phyloP scores from a whole-genome alignment of 1,140 invertebrate genomes.

The Lasioglossum albipes region DNA sequence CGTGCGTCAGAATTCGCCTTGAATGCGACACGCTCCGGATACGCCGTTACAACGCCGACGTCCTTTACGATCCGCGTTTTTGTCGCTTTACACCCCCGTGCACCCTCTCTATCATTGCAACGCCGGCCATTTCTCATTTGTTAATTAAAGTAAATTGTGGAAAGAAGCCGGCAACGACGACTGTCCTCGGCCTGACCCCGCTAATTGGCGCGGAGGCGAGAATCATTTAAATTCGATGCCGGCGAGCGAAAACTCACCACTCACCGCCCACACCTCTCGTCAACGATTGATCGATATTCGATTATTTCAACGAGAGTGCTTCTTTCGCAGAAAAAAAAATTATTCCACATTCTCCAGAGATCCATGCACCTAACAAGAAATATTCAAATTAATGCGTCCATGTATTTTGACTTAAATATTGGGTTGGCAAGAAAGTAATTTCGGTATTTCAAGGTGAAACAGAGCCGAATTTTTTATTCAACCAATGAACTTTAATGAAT shows the following conservation, averaged over 20 bases:
- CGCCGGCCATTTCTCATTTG: neutral
- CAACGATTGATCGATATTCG: neutral
- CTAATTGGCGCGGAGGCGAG: neutral
- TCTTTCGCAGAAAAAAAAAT: too few relatives aligned
- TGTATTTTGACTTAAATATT: too few relatives aligned
- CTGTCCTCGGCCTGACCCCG: neutral
- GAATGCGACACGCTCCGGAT: conserved; percentile 13
- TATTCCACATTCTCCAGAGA: too few relatives aligned
- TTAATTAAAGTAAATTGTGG: neutral
- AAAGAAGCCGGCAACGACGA: neutral
- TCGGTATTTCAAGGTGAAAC: too few relatives aligned
- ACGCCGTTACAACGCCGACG: neutral
- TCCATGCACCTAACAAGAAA: too few relatives aligned
- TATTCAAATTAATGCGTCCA: too few relatives aligned
- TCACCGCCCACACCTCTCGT: too few relatives aligned
- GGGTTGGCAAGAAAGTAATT: too few relatives aligned
- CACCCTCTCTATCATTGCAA: neutral
- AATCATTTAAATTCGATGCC: neutral
- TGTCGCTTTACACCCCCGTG: neutral
- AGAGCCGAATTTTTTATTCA: too few relatives aligned
- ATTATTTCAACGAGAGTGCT: neutral
- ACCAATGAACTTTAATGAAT: too few relatives aligned
- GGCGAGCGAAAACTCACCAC: too few relatives aligned
- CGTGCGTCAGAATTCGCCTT: conserved; percentile 24
- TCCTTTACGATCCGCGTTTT: neutral